A percentile compares a stretch with the other conserved stretches of the same genome.
These are phyloP conservation scores for Phasianus colchicus DNA, from an alignment of 2,113 vertebrate genomes.

Conservation along the genomic window DNA sequence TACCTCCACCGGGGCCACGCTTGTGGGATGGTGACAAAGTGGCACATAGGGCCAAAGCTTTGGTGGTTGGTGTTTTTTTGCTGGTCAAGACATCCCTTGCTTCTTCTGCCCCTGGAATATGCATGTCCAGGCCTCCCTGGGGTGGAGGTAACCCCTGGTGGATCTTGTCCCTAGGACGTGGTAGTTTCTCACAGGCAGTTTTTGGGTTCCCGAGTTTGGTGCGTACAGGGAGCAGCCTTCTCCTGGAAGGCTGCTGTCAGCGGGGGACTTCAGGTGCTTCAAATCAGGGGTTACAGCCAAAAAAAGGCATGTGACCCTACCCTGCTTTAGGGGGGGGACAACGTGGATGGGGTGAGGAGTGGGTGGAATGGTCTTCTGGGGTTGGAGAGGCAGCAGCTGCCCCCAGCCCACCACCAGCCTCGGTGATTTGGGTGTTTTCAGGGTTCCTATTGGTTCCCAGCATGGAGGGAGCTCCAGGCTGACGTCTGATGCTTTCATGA, in stretches of 20 bases:
- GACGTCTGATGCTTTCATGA: background rate
- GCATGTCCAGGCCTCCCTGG: background rate
- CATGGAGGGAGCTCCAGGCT: background rate
- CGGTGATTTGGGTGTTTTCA: background rate
- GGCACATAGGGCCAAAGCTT: background rate
- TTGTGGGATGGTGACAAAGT: background rate
- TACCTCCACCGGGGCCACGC: fast-evolving
- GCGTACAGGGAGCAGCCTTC: background rate
- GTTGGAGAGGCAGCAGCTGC: background rate
- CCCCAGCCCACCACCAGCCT: background rate
- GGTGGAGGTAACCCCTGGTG: background rate
- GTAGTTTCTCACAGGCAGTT: fast-evolving
- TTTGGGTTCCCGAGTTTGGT: background rate
- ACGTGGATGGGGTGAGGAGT: fast-evolving
- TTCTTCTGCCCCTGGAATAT: background rate
- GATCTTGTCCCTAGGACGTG: fast-evolving
- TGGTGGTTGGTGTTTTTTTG: conserved; percentile 21
- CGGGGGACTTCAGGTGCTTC: background rate
- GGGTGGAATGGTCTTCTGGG: background rate
- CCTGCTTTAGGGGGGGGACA: background rate
- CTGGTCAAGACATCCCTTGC: conserved; percentile 37
- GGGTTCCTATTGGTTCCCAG: fast-evolving
- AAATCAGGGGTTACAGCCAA: background rate
- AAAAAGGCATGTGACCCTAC: background rate
- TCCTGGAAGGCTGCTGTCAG: background rate